Base-by-base conservation (phyloP, 2,113 vertebrate species). In the Emydura subglobosa region DNA sequence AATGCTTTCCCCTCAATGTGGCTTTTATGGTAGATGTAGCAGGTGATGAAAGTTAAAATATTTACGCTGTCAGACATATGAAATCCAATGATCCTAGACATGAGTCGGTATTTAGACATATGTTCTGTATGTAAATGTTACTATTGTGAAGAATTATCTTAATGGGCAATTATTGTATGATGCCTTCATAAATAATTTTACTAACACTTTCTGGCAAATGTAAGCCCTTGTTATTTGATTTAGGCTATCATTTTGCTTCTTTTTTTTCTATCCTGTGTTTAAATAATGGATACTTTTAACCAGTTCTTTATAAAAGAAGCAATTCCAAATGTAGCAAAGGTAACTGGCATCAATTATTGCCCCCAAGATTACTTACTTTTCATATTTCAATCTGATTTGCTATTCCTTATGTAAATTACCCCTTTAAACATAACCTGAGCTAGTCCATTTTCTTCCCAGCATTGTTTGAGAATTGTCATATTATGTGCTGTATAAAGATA, bases 21-120 rank as follows among this genome's bases (percentile, higher is more conserved):
- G 5, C 88, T 95, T 95, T 95, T 93, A 79, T 72, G 82, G 72
- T 85, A 95, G 42, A 79, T 89, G 31, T 85, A 65, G 65, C 74
- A 92, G 49, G 74, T 95, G 81, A 89, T 79, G 50, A n/a, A 74
- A 72, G 89, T 95, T 94, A 96, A 96, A 97, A 93, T 95, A 94
- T 96, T 96, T 94, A 93, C 74, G 47, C 27, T 86, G 85, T 91
- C 81, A 65, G 80, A 44, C 42, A 72, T 93, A 82, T 11, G 61
- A 79, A 89, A 79, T 80, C 76, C 1, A 22, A 59, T 79, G 55
- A 88, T 82, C 78, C 16, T 87, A 76, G 80, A 29, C 22, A 51
- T 82, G 53, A 42, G 81, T 91, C 87, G 51, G 3, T 65, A 80
- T 92, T 96, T 88, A 85, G 81, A 83, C 47, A 31, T 76, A 9